phyloP scores from a whole-genome alignment of 2,888 invertebrate species.

The Synergus japonicus region DNA sequence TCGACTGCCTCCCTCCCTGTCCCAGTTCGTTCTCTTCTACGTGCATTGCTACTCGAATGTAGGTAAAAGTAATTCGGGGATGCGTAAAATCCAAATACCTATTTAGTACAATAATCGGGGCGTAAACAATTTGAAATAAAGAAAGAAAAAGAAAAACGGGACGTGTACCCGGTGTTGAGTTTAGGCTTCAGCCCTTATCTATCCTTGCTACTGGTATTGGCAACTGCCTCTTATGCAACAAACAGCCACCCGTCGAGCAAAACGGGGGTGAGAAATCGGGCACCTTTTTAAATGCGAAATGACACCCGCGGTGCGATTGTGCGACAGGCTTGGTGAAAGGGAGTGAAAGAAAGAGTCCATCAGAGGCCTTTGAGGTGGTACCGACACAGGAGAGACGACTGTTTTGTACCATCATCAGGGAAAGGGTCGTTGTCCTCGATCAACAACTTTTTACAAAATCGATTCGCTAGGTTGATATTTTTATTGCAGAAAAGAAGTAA shows the following conservation, averaged over 20 bases:
- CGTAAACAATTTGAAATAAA: constrained; percentile 67
- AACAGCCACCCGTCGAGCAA: constrained; percentile 69
- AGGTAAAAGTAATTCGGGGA: constrained; percentile 73
- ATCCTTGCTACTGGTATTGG: constrained; percentile 54
- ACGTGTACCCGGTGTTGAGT: constrained; percentile 47
- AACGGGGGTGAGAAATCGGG: constrained; percentile 76
- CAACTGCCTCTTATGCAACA: constrained; percentile 58
- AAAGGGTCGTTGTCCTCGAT: not conserved
- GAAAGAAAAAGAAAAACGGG: constrained; percentile 55
- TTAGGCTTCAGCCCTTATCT: constrained; percentile 49
- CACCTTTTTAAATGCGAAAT: constrained; percentile 69
- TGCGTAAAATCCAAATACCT: constrained; percentile 75
- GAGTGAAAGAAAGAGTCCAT: constrained; percentile 53
- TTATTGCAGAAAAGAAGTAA: not conserved
- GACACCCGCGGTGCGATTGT: constrained; percentile 68
- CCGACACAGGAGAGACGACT: constrained; percentile 31
- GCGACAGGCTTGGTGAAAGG: constrained; percentile 46
- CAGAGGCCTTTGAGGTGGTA: constrained; percentile 22
- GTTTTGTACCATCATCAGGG: not conserved
- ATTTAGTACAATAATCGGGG: constrained; percentile 73
- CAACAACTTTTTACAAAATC: not conserved
- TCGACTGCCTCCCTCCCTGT: constrained; percentile 33
- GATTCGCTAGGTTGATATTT: not conserved
- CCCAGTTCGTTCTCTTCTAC: not conserved
- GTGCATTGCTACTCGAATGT: constrained; percentile 20